These are phyloP conservation scores for Capromys pilorides DNA, from an alignment of 2,797 vertebrate genomes.

Conservation along the genomic window DNA sequence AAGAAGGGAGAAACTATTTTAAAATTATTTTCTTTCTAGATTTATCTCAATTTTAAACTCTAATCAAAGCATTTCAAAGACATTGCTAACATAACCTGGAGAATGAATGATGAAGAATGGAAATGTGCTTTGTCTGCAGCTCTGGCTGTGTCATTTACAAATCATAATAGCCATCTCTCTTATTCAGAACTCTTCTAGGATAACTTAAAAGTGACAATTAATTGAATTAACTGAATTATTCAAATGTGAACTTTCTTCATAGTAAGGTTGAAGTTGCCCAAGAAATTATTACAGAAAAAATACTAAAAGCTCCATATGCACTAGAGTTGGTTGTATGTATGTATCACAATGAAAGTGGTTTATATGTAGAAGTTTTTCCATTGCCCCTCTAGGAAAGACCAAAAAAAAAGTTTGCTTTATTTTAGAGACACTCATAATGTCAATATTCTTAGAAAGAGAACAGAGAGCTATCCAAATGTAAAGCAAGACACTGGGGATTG, in stretches of 20 bases:
- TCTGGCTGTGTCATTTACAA: background rate
- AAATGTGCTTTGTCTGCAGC: background rate
- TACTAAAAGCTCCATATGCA: background rate
- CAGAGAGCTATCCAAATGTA: conserved; percentile 1
- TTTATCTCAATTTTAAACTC: conserved; percentile 48
- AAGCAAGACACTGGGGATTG: background rate
- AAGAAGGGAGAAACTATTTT: conserved; percentile 33
- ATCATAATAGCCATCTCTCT: conserved; percentile 10
- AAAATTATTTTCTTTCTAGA: conserved; percentile 46
- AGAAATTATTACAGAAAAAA: conserved; percentile 48
- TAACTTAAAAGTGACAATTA: conserved; percentile 9
- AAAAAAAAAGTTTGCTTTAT: conserved; percentile 18
- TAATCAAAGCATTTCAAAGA: conserved; percentile 34
- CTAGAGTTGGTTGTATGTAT: conserved; percentile 3
- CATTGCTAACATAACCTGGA: background rate
- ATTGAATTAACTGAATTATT: conserved; percentile 42
- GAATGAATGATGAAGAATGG: background rate
- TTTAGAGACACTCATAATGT: background rate
- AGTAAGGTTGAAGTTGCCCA: background rate
- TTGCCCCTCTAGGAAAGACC: background rate
- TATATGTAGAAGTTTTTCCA: conserved; percentile 20
- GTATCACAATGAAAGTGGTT: background rate
- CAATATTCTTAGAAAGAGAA: conserved; percentile 19
- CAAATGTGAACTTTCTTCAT: conserved; percentile 26
- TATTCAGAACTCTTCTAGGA: conserved; percentile 3